Evolutionary conservation across 2,113 vertebrate species (phyloP).

Genomic region (Pelvicachromis taeniatus): DNA sequence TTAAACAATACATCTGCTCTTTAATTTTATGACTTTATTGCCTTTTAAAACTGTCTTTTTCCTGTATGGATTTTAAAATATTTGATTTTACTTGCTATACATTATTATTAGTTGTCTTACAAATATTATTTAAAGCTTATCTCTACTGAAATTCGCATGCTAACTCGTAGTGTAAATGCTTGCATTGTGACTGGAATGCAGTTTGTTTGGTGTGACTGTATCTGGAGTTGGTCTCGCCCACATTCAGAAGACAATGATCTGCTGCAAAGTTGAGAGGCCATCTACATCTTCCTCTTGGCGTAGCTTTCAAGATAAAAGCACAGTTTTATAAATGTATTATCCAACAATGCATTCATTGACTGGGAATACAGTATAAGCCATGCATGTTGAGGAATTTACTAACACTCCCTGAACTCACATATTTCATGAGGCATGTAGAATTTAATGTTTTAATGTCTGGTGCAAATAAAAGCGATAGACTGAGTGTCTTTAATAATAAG

Average conservation of each 20-base stretch:
- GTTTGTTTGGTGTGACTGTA: neutral
- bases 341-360: neutral
- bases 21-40: neutral
- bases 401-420: neutral
- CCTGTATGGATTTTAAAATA: neutral
- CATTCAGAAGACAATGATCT: neutral
- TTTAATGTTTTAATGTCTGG: neutral
- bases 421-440: neutral
- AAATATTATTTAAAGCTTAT: neutral
- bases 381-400: neutral
- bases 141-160: neutral
- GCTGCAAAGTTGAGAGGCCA: neutral
- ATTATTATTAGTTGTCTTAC: neutral
- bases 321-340: neutral
- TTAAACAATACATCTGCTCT: neutral
- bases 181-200: neutral
- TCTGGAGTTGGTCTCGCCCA: neutral
- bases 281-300: neutral
- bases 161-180: neutral
- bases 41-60: neutral
- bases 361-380: neutral
- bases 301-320: neutral
- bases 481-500: neutral
- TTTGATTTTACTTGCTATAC: neutral
- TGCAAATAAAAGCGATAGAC: neutral